Evolutionary conservation across 2,888 invertebrate genomes (phyloP).

Genomic region (Latrodectus hesperus): DNA sequence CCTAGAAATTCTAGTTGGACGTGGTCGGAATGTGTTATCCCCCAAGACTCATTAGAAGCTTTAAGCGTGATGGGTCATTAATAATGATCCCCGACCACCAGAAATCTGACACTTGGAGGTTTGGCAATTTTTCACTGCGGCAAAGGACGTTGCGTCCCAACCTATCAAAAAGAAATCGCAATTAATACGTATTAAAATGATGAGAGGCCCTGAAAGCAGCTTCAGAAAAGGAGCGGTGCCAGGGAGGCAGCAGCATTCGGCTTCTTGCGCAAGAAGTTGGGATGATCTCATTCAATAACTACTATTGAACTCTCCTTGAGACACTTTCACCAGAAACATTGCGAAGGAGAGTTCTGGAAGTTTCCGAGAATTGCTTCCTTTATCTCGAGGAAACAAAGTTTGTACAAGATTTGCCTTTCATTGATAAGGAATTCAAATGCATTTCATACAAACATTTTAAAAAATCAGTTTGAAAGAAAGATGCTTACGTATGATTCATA

Average conservation of each 20-base stretch:
- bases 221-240: conserved; percentile 56
- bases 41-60: conserved; percentile 65
- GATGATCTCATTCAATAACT: conserved; percentile 55
- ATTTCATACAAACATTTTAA: too few relatives aligned
- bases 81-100: conserved; percentile 65
- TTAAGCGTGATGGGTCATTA: conserved; percentile 63
- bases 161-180: conserved; percentile 68
- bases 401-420: too few relatives aligned
- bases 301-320: conserved; percentile 42
- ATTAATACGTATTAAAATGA: conserved; percentile 68
- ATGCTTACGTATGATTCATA: too few relatives aligned
- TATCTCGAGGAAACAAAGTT: background rate
- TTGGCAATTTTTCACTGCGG: conserved; percentile 65
- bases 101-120: conserved; percentile 68
- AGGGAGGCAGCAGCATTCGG: too few relatives aligned
- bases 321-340: background rate
- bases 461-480: too few relatives aligned
- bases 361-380: background rate
- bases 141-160: conserved; percentile 54
- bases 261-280: background rate
- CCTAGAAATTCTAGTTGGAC: conserved; percentile 55
- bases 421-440: too few relatives aligned
- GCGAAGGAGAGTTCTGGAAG: background rate
- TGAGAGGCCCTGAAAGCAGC: conserved; percentile 53
- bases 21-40: conserved; percentile 29